Percentiles rank a stretch among this genome's conserved stretches.
These are phyloP conservation scores for Ganaspis brasiliensis DNA, from an alignment of 2,888 invertebrate genomes.

Conservation along the genomic window DNA sequence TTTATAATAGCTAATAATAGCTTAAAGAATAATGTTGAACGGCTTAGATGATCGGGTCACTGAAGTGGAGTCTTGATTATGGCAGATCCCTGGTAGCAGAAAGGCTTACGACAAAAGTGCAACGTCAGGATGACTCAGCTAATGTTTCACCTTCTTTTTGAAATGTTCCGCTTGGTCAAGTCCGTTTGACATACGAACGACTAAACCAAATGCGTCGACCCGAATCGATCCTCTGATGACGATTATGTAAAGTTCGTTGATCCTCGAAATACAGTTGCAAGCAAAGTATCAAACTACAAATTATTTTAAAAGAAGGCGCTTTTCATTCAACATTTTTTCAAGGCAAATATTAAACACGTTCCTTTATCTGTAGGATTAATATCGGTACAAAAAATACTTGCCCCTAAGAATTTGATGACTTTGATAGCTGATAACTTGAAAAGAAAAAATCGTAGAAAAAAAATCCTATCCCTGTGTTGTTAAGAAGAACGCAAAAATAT, in stretches of 20 bases:
- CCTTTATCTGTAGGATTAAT: no score
- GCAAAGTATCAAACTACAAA: no score
- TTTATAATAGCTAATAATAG: background rate
- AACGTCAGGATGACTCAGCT: slow-evolving; percentile 66
- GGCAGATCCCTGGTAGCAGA: slow-evolving; percentile 2
- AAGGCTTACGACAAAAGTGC: slow-evolving; percentile 56
- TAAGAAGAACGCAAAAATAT: no score
- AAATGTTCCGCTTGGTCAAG: slow-evolving; percentile 18
- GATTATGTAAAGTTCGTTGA: slow-evolving; percentile 18
- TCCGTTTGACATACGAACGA: slow-evolving; percentile 9
- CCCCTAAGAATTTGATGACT: no score
- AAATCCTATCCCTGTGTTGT: no score
- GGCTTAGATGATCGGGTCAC: background rate
- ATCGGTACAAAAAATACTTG: no score
- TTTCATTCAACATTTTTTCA: no score
- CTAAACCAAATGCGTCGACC: slow-evolving; percentile 15
- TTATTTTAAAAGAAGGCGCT: no score
- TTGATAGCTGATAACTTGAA: no score
- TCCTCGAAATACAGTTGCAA: background rate
- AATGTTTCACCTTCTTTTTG: slow-evolving; percentile 44
- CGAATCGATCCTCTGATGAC: background rate
- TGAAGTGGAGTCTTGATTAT: slow-evolving; percentile 11
- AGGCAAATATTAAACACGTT: no score
- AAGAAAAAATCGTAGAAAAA: no score
- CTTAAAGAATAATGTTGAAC: background rate